Percentiles rank a stretch among this genome's conserved stretches.
phyloP scores from a whole-genome alignment of 2,888 invertebrate genomes.

The Ptilodon capucinus region DNA sequence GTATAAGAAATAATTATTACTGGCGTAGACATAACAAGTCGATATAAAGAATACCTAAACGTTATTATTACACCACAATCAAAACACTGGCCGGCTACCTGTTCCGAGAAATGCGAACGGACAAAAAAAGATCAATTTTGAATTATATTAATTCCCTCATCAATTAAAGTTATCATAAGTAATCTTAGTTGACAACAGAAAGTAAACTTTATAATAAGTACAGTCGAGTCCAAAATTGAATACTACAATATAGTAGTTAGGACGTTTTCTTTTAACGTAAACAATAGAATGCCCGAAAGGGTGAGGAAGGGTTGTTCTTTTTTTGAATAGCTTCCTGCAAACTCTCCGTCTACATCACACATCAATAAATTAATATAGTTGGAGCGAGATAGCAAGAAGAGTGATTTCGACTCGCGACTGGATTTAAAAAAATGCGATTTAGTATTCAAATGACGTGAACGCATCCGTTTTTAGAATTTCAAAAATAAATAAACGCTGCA shows the following conservation, averaged over 20 bases:
- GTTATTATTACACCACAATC: constrained; percentile 39
- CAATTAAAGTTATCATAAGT: constrained; percentile 30
- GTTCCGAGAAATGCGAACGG: constrained; percentile 57
- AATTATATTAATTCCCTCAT: constrained; percentile 58
- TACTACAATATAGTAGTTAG: constrained; percentile 33
- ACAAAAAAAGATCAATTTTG: constrained; percentile 56
- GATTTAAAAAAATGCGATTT: constrained; percentile 64
- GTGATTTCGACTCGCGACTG: constrained; percentile 39
- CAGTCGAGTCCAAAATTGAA: constrained; percentile 44
- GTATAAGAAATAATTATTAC: constrained; percentile 45
- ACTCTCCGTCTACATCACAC: constrained; percentile 55
- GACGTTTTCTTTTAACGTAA: constrained; percentile 57
- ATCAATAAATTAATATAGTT: constrained; percentile 14
- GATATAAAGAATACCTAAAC: constrained; percentile 34
- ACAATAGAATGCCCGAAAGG: constrained; percentile 75
- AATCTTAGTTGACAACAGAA: constrained; percentile 21
- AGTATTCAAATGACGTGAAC: constrained; percentile 77
- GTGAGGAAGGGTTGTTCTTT: constrained; percentile 80
- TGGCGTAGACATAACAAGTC: constrained; percentile 36
- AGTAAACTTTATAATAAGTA: constrained; percentile 39
- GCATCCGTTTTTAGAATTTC: constrained; percentile 78
- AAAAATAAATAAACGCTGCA: constrained; percentile 66
- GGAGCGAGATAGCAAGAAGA: constrained; percentile 50
- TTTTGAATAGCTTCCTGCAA: constrained; percentile 78
- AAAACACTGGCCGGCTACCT: constrained; percentile 66